Percentiles rank a stretch among this genome's conserved stretches.
Conservation (phyloP, 1,140 invertebrate genomes). For the Drosophila sp. region DNA sequence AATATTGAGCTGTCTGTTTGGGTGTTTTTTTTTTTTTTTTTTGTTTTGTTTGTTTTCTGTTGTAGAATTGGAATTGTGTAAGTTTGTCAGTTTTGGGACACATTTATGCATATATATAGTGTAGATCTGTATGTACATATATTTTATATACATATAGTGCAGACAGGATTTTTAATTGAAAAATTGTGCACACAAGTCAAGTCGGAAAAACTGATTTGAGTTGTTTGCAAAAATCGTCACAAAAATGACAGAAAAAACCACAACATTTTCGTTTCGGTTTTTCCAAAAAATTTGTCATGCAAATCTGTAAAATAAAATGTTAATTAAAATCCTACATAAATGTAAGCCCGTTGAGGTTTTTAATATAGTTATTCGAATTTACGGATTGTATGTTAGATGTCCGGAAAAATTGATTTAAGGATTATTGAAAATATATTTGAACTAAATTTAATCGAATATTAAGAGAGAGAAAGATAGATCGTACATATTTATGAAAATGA, state of each 20-base stretch:
- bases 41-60: neutral
- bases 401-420: no score
- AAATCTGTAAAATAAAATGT: no score
- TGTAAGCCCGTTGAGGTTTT: no score
- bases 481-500: no score
- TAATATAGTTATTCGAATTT: no score
- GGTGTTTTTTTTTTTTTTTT: neutral
- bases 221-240: neutral
- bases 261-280: no score
- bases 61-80: constrained; percentile 47
- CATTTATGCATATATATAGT: constrained; percentile 21
- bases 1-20: constrained; percentile 77
- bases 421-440: no score
- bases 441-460: no score
- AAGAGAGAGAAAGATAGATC: no score
- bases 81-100: constrained; percentile 43
- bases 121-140: constrained; percentile 21
- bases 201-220: neutral
- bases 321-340: no score
- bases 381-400: no score
- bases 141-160: constrained; percentile 42
- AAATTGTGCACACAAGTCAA: constrained; percentile 30
- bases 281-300: no score
- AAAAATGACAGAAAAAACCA: neutral
- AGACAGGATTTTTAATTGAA: constrained; percentile 73